phyloP scores from a whole-genome alignment of 2,797 vertebrate genomes.

The Brotogeris chrysoptera region DNA sequence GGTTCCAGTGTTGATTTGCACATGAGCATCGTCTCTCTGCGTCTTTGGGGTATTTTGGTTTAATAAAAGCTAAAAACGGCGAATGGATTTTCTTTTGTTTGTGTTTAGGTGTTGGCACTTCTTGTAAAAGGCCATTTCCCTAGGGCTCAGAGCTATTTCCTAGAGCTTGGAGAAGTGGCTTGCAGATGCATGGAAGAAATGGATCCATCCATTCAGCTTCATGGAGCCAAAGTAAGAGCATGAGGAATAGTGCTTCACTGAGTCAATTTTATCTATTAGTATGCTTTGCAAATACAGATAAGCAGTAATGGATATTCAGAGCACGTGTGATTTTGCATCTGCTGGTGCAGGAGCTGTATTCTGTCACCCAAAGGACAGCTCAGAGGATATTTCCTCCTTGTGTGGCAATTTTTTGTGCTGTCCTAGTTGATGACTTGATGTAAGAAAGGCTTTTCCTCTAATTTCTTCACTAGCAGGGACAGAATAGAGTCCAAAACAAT shows the following conservation, averaged over 20 bases:
- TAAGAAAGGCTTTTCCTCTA: neutral
- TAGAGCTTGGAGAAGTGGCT: conserved; percentile 88
- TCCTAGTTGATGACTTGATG: neutral
- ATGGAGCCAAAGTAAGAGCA: conserved; percentile 89
- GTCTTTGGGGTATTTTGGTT: neutral
- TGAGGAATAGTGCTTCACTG: fast-evolving
- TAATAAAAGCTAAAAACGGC: neutral
- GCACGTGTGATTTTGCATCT: neutral
- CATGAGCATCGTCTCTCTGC: neutral
- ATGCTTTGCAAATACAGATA: neutral
- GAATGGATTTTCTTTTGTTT: neutral
- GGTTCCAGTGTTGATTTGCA: neutral
- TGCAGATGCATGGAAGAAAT: conserved; percentile 88
- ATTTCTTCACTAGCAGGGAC: neutral
- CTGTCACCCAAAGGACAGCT: neutral
- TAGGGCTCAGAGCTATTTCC: conserved; percentile 81
- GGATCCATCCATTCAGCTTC: conserved; percentile 90
- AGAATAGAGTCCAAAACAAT: neutral
- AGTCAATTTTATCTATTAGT: neutral
- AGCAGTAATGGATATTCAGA: neutral
- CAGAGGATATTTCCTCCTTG: neutral
- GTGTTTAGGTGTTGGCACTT: conserved; percentile 86
- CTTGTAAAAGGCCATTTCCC: conserved; percentile 92
- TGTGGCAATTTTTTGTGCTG: neutral
- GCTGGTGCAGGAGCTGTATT: neutral